Evolutionary conservation across 1,140 invertebrate species (phyloP).

Genomic region (Drepana arcuata): DNA sequence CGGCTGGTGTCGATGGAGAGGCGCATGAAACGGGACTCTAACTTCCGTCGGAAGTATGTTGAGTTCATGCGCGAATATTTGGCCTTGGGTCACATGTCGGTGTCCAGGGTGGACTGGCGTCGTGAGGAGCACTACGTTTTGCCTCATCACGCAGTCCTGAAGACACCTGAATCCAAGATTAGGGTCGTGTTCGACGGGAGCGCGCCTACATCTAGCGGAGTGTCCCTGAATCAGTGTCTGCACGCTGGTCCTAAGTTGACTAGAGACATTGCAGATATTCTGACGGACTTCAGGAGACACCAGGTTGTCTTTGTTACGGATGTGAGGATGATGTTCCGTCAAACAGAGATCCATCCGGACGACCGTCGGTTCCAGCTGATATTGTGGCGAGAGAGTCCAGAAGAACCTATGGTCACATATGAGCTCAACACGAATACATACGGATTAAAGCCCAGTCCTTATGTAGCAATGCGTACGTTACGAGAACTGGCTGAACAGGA

Average conservation of each 20-base stretch:
- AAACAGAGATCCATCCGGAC: slow-evolving; percentile 31
- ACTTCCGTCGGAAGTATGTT: slow-evolving; percentile 8
- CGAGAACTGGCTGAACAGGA: slow-evolving; percentile 21
- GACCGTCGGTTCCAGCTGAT: slow-evolving; percentile 47
- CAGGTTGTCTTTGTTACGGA: slow-evolving; percentile 33
- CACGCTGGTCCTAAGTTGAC: slow-evolving; percentile 23
- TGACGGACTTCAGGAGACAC: slow-evolving; percentile 47
- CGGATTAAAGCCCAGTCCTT: slow-evolving; percentile 39
- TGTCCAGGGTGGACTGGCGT: neutral
- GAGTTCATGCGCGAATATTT: slow-evolving; percentile 12
- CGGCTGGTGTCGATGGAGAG: slow-evolving; percentile 6
- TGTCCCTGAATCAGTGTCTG: slow-evolving; percentile 8
- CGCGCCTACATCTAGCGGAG: slow-evolving; percentile 2
- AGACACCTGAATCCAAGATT: slow-evolving; percentile 2
- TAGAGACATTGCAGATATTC: slow-evolving; percentile 38
- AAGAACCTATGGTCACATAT: slow-evolving; percentile 22
- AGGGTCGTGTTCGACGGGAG: slow-evolving; percentile 10
- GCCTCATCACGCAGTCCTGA: slow-evolving; percentile 7
- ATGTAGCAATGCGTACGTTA: slow-evolving; percentile 32
- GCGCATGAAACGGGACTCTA: slow-evolving; percentile 1
- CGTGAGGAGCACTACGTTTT: slow-evolving; percentile 10
- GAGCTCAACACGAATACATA: slow-evolving; percentile 45
- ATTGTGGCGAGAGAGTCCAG: slow-evolving; percentile 33
- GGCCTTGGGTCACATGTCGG: slow-evolving; percentile 8
- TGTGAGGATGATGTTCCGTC: slow-evolving; percentile 54